These are phyloP conservation scores for Salvator merianae DNA, from an alignment of 2,113 vertebrate genomes.

Conservation along the genomic window DNA sequence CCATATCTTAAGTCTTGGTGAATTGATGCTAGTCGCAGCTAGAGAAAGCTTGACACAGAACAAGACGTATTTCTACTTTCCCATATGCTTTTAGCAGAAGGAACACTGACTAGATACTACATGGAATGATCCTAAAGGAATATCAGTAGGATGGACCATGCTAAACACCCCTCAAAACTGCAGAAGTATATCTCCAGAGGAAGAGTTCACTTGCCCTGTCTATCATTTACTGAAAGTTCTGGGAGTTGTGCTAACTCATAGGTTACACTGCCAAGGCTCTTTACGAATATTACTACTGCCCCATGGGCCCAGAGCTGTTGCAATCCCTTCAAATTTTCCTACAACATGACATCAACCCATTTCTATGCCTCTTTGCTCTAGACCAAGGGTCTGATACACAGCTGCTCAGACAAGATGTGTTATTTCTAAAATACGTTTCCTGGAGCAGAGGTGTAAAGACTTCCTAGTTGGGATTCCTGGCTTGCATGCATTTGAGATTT, in stretches of 20 bases:
- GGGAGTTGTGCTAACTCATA: neutral
- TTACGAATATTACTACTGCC: neutral
- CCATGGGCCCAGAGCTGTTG: neutral
- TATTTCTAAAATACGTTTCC: neutral
- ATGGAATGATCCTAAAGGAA: neutral
- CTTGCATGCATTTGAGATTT: neutral
- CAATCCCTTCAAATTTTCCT: neutral
- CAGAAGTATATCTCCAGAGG: neutral
- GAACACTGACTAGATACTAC: neutral
- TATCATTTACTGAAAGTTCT: neutral
- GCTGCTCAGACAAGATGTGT: neutral
- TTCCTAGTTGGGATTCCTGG: neutral
- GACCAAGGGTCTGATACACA: neutral
- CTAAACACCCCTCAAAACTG: neutral
- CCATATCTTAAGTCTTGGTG: neutral
- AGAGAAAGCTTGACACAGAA: neutral
- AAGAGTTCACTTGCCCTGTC: neutral
- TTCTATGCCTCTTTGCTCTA: neutral
- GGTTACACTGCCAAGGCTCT: neutral
- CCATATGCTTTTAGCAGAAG: neutral
- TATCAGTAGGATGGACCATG: neutral
- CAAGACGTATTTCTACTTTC: neutral
- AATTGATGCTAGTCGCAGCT: neutral
- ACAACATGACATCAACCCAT: neutral
- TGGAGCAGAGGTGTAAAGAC: rapidly evolving